Base-by-base conservation (phyloP, 2,113 vertebrate genomes). In the Tragelaphus scriptus region DNA sequence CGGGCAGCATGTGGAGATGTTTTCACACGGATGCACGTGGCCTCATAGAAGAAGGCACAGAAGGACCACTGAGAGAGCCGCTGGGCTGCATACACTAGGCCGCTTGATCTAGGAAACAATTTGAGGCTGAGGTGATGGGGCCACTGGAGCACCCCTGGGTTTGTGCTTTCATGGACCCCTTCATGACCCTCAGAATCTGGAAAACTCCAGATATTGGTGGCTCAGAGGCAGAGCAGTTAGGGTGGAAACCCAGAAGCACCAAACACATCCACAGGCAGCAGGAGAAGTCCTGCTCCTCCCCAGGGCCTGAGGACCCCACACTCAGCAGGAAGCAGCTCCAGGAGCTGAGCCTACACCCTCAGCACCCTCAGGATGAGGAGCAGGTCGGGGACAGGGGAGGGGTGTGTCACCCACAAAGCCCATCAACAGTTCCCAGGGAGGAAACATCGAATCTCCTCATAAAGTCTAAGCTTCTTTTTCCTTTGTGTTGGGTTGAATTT, bases 81-180 rank as follows among this genome's bases (percentile, higher is more conserved):
- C 2, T 65, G 63, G 63, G 14, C 30, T 32, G 15, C 63, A 17
- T 30, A 30, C 1, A n/a, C 30, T 1, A n/a, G n/a, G n/a, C n/a
- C n/a, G 0, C 63, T 15, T 65, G 30, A 32, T 65, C 63, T 7
- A 32, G 1, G 63, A 5, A 44, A 40, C 0, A 75, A 44, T 23
- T 3, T 21, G 19, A 36, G 9, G 71, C 71, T 0, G 0, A 12
- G 1, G 23, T 26, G 1, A 15, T 13, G 10, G 0, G 36, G 2
- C 68, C 19, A 13, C 21, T 10, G 10, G 5, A 75, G n/a, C 0
- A 1, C 10, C 68, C 5, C 68, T 75, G 5, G 36, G 36, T 3
- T 40, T 12, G 1, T 40, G n/a, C 5, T 23, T 13, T 75, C 10
- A 36, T 40, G 68, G 65, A 36, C 36, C 36, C 71, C 71, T 77